These are phyloP conservation scores for Seriola rivoliana DNA, from an alignment of 2,113 vertebrate species.

Conservation along the genomic window DNA sequence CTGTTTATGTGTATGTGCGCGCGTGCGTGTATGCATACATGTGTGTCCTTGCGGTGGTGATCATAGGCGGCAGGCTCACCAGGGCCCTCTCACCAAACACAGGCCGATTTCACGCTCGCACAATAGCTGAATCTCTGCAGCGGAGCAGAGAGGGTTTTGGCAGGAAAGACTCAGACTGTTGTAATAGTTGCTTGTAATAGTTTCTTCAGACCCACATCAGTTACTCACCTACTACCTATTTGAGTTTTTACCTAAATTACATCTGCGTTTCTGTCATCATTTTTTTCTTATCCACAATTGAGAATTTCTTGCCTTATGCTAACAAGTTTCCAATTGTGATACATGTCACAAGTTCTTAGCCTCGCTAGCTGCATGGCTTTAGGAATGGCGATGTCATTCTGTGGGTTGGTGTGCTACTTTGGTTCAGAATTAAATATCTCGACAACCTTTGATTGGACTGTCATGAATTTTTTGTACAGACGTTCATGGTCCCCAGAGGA, in stretches of 20 bases:
- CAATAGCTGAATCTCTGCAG: conserved; percentile 42
- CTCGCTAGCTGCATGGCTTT: neutral
- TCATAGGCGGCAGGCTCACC: conserved; percentile 65
- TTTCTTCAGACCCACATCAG: conserved; percentile 6
- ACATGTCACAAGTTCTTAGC: neutral
- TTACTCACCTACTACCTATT: neutral
- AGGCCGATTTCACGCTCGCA: conserved; percentile 72
- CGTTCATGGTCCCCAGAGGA: neutral
- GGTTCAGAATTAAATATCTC: too few species aligned
- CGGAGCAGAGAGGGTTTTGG: conserved; percentile 19
- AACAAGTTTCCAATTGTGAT: too few species aligned
- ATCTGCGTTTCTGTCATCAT: neutral
- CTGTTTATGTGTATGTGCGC: conserved; percentile 27
- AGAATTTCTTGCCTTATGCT: too few species aligned
- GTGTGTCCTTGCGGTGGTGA: conserved; percentile 50
- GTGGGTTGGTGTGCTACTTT: neutral
- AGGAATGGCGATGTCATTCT: neutral
- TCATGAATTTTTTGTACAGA: neutral
- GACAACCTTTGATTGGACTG: neutral
- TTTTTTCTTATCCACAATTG: too few species aligned
- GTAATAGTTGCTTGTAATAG: conserved; percentile 9
- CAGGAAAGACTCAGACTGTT: conserved; percentile 21
- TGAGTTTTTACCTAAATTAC: neutral
- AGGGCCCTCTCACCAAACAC: conserved; percentile 68
- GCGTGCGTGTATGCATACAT: conserved; percentile 33